Conservation (phyloP, 2,888 invertebrate species). For the Pegoplata infirma region DNA sequence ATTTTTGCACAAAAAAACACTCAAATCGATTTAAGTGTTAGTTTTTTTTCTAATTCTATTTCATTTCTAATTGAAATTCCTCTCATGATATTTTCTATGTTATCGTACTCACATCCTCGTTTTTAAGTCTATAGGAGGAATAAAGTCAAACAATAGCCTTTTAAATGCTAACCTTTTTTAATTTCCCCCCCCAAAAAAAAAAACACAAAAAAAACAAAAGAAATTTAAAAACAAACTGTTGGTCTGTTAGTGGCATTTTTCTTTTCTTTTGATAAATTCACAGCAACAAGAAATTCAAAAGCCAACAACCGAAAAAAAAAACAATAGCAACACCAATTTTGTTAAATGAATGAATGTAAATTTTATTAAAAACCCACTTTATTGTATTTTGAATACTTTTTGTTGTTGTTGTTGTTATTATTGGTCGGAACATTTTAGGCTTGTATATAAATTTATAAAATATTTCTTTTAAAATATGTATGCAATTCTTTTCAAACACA, state of each 20-base stretch:
- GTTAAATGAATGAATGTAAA: background rate
- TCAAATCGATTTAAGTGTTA: conserved; percentile 21
- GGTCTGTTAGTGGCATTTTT: conserved; percentile 41
- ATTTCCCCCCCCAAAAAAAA: conserved; percentile 25
- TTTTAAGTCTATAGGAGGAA: conserved; percentile 18
- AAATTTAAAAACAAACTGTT: conserved; percentile 4
- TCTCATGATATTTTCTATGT: conserved; percentile 34
- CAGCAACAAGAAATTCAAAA: background rate
- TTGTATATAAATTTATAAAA: background rate
- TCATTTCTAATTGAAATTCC: conserved; percentile 60
- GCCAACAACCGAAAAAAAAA: no score
- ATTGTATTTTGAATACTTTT: no score
- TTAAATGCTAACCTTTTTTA: conserved; percentile 54
- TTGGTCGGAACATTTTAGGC: conserved; percentile 17
- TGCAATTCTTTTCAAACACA: conserved; percentile 26
- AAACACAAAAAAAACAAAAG: background rate
- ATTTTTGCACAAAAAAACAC: conserved; percentile 6
- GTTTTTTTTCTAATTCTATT: conserved; percentile 30
- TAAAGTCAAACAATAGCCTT: conserved; percentile 47
- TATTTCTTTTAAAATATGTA: conserved; percentile 34
- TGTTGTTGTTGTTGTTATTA: background rate
- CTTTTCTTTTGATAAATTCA: conserved; percentile 19
- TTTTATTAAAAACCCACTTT: background rate
- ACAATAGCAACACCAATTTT: conserved; percentile 23
- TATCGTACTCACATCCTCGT: background rate